phyloP scores from a whole-genome alignment of 2,113 vertebrate species.

The Ginglymostoma cirratum region DNA sequence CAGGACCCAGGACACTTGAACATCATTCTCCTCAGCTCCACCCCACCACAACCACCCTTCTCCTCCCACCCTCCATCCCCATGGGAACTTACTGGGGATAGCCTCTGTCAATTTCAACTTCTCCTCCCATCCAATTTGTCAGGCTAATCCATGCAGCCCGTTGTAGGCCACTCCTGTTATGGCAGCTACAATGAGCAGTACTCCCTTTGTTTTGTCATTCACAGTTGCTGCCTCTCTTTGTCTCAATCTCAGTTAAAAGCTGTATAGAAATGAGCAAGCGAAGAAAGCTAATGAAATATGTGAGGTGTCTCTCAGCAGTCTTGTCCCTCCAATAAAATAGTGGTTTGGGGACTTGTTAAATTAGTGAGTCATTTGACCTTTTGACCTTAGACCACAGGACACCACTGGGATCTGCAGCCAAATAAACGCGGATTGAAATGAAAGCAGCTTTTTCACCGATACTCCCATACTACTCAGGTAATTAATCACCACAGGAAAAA shows the following conservation, averaged over 20 bases:
- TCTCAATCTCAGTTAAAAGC: not conserved
- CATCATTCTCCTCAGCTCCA: slow-evolving; percentile 43
- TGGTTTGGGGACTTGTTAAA: slow-evolving; percentile 7
- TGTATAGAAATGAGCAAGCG: slow-evolving; percentile 33
- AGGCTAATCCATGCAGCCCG: slow-evolving; percentile 24
- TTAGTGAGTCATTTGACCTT: not conserved
- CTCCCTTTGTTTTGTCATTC: slow-evolving; percentile 26
- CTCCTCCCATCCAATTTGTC: slow-evolving; percentile 56
- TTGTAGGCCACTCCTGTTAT: slow-evolving; percentile 1
- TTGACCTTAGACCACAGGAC: not conserved
- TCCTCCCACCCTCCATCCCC: slow-evolving; percentile 27
- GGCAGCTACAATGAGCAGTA: not conserved
- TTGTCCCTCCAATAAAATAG: not conserved
- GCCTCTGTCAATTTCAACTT: slow-evolving; percentile 51
- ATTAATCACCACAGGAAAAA: slow-evolving; percentile 4
- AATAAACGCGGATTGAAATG: not conserved
- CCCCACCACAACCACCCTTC: slow-evolving; percentile 11
- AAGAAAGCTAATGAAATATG: slow-evolving; percentile 44
- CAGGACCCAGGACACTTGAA: slow-evolving; percentile 47
- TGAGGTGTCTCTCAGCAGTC: slow-evolving; percentile 38
- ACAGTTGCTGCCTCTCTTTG: slow-evolving; percentile 13
- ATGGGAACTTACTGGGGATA: slow-evolving; percentile 55
- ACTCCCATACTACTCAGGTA: not conserved
- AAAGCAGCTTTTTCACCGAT: slow-evolving; percentile 13
- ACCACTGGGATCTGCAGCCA: not conserved